These are phyloP conservation scores for Cyanoramphus novaezelandiae DNA, from an alignment of 2,113 vertebrate species.

Conservation along the genomic window DNA sequence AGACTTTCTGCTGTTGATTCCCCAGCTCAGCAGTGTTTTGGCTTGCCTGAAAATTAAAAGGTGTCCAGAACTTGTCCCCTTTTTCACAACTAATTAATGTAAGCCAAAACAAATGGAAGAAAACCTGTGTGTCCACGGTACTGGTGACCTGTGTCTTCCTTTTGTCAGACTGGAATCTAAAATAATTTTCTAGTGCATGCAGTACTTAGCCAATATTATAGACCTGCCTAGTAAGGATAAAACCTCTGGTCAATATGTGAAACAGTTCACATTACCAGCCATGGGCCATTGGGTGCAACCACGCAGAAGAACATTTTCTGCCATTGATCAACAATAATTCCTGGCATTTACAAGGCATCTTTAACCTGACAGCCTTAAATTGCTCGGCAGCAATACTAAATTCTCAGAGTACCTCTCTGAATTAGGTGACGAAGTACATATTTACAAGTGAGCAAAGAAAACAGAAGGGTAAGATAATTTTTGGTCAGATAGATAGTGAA, in stretches of 20 bases:
- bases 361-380: not conserved
- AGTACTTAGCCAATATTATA: not conserved
- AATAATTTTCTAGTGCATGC: not conserved
- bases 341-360: slow-evolving; percentile 12
- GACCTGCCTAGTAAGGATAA: not conserved
- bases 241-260: not conserved
- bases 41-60: not conserved
- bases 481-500: not conserved
- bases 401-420: not conserved
- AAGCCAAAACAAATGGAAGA: not conserved
- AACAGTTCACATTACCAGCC: not conserved
- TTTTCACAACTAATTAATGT: not conserved
- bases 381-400: not conserved
- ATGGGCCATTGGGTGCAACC: not conserved
- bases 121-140: not conserved
- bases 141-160: not conserved
- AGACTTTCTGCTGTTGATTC: not conserved
- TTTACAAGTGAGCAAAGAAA: not conserved
- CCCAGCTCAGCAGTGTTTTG: not conserved
- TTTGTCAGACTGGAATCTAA: not conserved
- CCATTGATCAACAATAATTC: not conserved
- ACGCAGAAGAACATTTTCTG: not conserved
- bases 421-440: not conserved
- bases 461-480: not conserved
- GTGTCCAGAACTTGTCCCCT: not conserved